Conservation (phyloP, 2,113 vertebrate genomes). For the Corythoichthys intestinalis region DNA sequence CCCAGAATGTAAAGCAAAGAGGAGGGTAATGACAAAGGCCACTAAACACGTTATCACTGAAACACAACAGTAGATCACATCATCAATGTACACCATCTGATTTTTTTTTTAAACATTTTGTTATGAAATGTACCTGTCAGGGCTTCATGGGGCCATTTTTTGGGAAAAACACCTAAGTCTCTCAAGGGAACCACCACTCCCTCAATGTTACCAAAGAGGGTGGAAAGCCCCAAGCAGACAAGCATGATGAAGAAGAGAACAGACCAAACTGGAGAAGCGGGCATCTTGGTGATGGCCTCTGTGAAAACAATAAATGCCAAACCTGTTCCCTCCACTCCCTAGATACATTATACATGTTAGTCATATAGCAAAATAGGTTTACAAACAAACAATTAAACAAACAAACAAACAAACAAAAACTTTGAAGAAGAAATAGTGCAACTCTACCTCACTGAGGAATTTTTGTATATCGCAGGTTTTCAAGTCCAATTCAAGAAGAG, state of each 20-base stretch:
- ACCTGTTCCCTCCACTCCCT: slow-evolving; percentile 91
- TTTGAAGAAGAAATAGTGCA: too few species aligned
- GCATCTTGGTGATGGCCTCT: slow-evolving; percentile 92
- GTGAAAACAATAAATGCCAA: slow-evolving; percentile 93
- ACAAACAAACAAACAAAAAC: not conserved
- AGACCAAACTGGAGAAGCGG: slow-evolving; percentile 82
- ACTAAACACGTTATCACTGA: slow-evolving; percentile 77
- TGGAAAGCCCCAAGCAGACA: slow-evolving; percentile 87
- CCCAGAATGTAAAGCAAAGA: slow-evolving; percentile 85
- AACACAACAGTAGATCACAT: slow-evolving; percentile 31
- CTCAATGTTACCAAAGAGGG: slow-evolving; percentile 89
- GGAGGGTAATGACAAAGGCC: slow-evolving; percentile 76
- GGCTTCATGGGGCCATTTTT: slow-evolving; percentile 82
- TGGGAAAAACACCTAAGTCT: slow-evolving; percentile 75
- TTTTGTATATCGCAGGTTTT: slow-evolving; percentile 48
- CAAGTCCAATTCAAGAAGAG: slow-evolving; percentile 41
- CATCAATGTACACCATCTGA: not conserved
- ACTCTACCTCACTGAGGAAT: slow-evolving; percentile 52
- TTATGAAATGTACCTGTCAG: slow-evolving; percentile 71
- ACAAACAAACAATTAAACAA: not conserved
- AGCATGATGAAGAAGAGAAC: slow-evolving; percentile 92
- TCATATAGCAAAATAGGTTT: not conserved
- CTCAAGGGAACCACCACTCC: slow-evolving; percentile 83
- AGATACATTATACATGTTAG: not conserved
- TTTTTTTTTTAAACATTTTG: too few species aligned